Conservation (phyloP, 2,113 vertebrate genomes). For the Ciconia maguari region DNA sequence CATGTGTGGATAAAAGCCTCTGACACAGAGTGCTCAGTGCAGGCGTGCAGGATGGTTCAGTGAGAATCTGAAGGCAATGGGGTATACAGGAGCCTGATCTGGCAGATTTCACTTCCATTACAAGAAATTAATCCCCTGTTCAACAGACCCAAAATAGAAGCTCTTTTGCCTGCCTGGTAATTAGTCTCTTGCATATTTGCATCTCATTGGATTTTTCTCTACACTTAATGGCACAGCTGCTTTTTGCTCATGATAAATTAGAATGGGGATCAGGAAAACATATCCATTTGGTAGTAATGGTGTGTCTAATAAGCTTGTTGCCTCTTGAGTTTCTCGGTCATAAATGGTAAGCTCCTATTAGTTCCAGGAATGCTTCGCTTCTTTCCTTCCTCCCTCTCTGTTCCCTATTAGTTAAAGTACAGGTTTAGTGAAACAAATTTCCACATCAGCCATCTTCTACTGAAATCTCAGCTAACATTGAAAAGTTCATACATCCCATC, state of each 20-base stretch:
- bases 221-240: background rate
- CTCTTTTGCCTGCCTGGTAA: background rate
- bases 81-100: background rate
- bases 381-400: background rate
- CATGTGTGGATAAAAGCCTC: background rate
- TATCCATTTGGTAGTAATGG: background rate
- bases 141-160: constrained; percentile 14
- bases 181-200: constrained; percentile 33
- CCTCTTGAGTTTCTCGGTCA: background rate
- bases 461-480: background rate
- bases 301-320: background rate
- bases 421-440: background rate
- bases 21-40: background rate
- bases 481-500: background rate
- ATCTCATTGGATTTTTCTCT: constrained; percentile 27
- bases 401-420: background rate
- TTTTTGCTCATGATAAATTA: constrained; percentile 14
- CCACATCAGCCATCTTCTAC: background rate
- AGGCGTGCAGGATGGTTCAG: background rate
- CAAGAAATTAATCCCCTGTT: constrained; percentile 31
- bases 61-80: background rate
- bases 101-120: background rate
- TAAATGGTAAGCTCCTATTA: background rate
- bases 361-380: background rate
- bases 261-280: background rate